A percentile compares a stretch with the other conserved stretches of the same genome.
phyloP scores from a whole-genome alignment of 2,888 invertebrate genomes.

The Limnephilus auricula region DNA sequence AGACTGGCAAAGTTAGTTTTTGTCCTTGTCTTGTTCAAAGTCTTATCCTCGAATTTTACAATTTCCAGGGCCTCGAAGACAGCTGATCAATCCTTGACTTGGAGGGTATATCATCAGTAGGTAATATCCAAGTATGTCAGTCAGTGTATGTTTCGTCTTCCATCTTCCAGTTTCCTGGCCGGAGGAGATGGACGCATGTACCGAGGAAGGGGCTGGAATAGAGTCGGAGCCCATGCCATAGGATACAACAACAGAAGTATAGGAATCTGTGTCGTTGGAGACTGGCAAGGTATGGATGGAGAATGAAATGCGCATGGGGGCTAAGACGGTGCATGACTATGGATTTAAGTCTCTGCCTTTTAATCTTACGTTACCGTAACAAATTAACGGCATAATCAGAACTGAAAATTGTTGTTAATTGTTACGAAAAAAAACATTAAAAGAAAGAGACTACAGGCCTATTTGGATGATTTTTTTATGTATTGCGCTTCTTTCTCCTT shows the following conservation, averaged over 20 bases:
- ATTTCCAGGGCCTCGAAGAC: background rate
- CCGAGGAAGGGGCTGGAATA: conserved; percentile 84
- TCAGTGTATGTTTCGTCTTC: background rate
- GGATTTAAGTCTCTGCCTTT: background rate
- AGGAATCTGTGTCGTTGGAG: conserved; percentile 86
- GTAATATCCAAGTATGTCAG: background rate
- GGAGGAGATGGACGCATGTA: conserved; percentile 86
- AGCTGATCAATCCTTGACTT: background rate
- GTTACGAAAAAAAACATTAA: too few relatives aligned
- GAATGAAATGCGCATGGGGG: background rate
- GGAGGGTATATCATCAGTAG: background rate
- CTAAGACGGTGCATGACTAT: background rate
- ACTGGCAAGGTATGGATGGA: conserved; percentile 81
- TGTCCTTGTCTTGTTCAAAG: too few relatives aligned
- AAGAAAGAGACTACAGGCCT: too few relatives aligned
- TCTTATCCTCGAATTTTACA: background rate
- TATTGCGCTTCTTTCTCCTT: too few relatives aligned
- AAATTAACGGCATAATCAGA: background rate
- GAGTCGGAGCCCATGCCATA: conserved; percentile 84
- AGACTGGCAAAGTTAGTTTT: conserved; percentile 84
- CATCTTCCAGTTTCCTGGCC: conserved; percentile 81
- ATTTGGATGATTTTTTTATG: too few relatives aligned
- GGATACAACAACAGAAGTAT: conserved; percentile 82
- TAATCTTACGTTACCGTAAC: background rate
- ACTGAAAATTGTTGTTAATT: too few relatives aligned